Evolutionary conservation across 1,140 invertebrate species (phyloP).

Genomic region (Caenorhabditis briggsae): DNA sequence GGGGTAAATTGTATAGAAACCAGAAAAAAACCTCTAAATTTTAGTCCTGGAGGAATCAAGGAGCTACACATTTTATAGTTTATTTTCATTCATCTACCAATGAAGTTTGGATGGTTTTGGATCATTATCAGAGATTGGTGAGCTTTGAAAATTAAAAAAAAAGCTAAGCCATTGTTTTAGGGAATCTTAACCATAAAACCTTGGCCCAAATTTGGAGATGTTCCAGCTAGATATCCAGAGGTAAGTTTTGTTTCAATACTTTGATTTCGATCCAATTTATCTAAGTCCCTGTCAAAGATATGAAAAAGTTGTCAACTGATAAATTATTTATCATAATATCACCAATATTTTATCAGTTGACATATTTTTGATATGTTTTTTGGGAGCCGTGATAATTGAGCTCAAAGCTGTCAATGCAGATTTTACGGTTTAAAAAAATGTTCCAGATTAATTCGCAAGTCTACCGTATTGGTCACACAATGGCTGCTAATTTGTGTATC

Average conservation of each 20-base stretch:
- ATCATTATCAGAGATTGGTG: not conserved
- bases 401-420: not conserved
- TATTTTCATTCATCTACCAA: slow-evolving; percentile 24
- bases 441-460: slow-evolving; percentile 10
- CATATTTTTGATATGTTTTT: no score
- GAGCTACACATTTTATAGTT: slow-evolving; percentile 1
- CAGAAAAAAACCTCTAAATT: not conserved
- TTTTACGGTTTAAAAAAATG: no score
- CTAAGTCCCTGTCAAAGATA: no score
- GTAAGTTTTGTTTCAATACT: not conserved
- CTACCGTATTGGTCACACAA: not conserved
- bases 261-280: no score
- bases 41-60: slow-evolving; percentile 1
- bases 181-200: not conserved
- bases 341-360: no score
- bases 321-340: no score
- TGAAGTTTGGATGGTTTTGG: not conserved
- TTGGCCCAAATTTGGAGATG: not conserved
- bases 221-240: not conserved
- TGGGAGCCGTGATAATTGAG: not conserved
- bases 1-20: not conserved
- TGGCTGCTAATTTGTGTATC: not conserved
- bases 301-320: no score
- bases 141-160: not conserved
- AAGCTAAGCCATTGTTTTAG: not conserved